These are phyloP conservation scores for Orchesellides sinensis DNA, from an alignment of 2,888 invertebrate species.

Conservation along the genomic window DNA sequence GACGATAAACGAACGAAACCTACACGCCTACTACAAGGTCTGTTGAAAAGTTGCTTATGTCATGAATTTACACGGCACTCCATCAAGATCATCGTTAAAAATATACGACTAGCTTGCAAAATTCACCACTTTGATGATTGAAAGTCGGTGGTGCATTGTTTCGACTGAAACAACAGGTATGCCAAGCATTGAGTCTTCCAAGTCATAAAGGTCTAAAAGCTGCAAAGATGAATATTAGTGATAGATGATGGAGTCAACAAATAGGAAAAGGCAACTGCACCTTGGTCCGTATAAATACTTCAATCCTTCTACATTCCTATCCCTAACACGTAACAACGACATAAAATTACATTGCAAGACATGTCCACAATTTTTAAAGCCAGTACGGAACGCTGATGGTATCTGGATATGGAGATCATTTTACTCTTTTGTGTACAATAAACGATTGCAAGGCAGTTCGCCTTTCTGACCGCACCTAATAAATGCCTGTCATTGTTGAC, in stretches of 20 bases:
- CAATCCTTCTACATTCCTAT: no score
- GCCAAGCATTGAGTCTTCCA: no score
- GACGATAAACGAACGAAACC: neutral
- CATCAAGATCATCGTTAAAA: constrained; percentile 31
- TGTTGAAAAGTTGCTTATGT: constrained; percentile 24
- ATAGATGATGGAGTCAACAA: no score
- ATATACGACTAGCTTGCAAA: constrained; percentile 32
- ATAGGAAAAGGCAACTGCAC: no score
- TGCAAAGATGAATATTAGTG: no score
- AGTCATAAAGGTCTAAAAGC: no score
- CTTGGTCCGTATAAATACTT: no score
- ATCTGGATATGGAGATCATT: neutral
- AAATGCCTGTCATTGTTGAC: constrained; percentile 42
- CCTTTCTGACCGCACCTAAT: constrained; percentile 50
- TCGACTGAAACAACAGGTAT: no score
- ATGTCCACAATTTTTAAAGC: no score
- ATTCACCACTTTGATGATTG: constrained; percentile 8
- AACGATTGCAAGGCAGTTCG: neutral
- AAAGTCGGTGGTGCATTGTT: neutral
- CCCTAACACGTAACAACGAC: no score
- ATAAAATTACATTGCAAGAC: no score
- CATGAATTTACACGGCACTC: constrained; percentile 17
- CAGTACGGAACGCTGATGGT: no score
- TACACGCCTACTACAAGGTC: constrained; percentile 16
- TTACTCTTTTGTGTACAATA: neutral